Evolutionary conservation across 2,113 vertebrate genomes (phyloP).

Genomic region (Osmerus mordax): DNA sequence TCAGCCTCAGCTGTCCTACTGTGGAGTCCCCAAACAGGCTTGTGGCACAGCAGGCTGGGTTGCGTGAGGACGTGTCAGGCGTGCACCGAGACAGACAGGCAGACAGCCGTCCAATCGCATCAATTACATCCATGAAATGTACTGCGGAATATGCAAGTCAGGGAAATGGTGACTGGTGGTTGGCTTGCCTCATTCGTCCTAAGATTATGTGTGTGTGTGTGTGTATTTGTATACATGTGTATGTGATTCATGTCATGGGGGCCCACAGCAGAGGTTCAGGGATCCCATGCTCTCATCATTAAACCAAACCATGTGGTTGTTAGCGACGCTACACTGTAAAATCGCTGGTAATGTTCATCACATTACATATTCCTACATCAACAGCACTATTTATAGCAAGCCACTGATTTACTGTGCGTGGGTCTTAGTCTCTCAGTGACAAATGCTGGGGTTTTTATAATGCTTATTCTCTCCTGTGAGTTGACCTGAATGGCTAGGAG

Average conservation of each 20-base stretch:
- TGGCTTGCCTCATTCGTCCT: not conserved
- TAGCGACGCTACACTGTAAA: constrained; percentile 2
- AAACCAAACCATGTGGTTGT: constrained; percentile 7
- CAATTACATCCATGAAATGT: constrained; percentile 4
- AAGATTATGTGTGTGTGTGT: not conserved
- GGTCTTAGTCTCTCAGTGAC: not conserved
- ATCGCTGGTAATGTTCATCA: not conserved
- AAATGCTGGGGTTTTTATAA: not conserved
- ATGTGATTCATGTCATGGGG: not conserved
- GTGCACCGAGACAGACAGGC: not conserved
- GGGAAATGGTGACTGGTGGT: constrained; percentile 3
- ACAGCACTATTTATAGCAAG: constrained; percentile 32
- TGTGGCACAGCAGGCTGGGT: not conserved
- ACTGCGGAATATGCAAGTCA: constrained; percentile 5
- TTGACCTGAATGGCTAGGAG: constrained; percentile 21
- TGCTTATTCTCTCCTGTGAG: not conserved
- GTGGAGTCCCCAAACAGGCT: not conserved
- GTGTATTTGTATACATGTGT: no score
- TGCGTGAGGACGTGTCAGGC: not conserved
- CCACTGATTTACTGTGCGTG: constrained; percentile 25
- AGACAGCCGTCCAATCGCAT: constrained; percentile 10
- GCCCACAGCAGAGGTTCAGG: not conserved
- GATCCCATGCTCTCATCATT: constrained; percentile 9
- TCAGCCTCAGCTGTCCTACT: not conserved
- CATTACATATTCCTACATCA: constrained; percentile 27